Conservation (phyloP, 2,888 invertebrate genomes). For the Sarcophaga carnaria region DNA sequence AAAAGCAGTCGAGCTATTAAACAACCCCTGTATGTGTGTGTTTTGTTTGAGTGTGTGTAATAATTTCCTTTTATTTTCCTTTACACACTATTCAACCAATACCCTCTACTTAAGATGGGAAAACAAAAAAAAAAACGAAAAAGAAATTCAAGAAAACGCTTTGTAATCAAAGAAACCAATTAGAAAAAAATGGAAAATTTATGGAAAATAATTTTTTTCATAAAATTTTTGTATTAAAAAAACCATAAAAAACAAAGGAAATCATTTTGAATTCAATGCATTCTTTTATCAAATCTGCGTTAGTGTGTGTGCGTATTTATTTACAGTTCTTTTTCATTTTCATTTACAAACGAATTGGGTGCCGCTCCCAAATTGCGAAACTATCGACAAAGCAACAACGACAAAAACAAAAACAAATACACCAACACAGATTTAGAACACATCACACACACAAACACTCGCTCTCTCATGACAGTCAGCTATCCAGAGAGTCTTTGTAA, state of each 20-base stretch:
- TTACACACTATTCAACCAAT: constrained; percentile 19
- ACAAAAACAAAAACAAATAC: constrained; percentile 67
- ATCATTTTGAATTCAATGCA: neutral
- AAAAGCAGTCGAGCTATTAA: constrained; percentile 48
- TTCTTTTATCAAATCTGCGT: neutral
- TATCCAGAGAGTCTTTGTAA: constrained; percentile 31
- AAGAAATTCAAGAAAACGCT: constrained; percentile 1
- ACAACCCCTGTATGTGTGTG: constrained; percentile 43
- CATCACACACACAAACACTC: neutral
- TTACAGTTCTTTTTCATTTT: constrained; percentile 25
- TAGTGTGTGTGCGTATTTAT: constrained; percentile 12
- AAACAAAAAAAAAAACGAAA: constrained; percentile 18
- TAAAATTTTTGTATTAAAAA: neutral
- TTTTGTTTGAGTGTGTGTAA: constrained; percentile 28
- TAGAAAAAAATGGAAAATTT: constrained; percentile 17
- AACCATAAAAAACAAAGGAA: neutral
- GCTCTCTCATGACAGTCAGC: neutral
- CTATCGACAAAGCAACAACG: constrained; percentile 60
- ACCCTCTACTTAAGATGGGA: neutral
- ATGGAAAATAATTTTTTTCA: neutral
- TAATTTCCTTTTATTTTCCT: constrained; percentile 1
- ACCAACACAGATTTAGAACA: constrained; percentile 41
- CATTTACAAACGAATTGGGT: constrained; percentile 61
- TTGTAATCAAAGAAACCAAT: constrained; percentile 10
- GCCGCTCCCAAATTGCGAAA: constrained; percentile 69